These are phyloP conservation scores for Varecia variegata DNA, from an alignment of 2,797 vertebrate genomes.

Conservation along the genomic window DNA sequence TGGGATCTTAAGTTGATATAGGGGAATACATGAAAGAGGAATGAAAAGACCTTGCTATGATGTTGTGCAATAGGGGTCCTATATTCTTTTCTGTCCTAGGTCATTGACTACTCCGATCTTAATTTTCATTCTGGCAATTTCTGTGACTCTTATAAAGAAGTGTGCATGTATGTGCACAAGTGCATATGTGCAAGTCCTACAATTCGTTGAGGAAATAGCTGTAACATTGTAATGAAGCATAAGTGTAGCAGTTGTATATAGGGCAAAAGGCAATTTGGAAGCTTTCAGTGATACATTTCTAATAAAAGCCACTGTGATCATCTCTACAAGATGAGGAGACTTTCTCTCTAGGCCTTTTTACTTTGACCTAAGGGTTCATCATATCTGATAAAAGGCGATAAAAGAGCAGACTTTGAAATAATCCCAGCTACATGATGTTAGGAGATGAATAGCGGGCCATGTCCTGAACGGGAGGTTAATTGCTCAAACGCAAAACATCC, in stretches of 20 bases:
- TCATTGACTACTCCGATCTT: background rate
- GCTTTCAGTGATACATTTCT: conserved; percentile 17
- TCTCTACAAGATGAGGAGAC: background rate
- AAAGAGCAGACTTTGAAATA: conserved; percentile 61
- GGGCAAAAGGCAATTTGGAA: conserved; percentile 36
- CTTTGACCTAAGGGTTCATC: conserved; percentile 56
- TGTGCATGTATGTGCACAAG: no score
- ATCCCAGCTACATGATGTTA: background rate
- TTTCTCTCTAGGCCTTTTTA: conserved; percentile 48
- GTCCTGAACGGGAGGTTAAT: conserved; percentile 71
- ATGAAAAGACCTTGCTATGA: background rate
- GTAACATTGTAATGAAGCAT: background rate
- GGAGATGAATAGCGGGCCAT: conserved; percentile 47
- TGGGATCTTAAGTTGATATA: accelerated
- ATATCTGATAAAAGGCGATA: conserved; percentile 46
- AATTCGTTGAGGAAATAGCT: background rate
- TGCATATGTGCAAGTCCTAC: background rate
- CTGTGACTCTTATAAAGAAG: background rate
- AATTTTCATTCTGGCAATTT: background rate
- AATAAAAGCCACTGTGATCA: conserved; percentile 42
- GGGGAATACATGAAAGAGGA: background rate
- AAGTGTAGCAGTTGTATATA: background rate
- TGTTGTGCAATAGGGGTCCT: background rate
- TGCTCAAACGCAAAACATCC: conserved; percentile 57
- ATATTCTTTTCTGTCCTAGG: background rate